Base-by-base conservation (phyloP, 2,888 invertebrate species). In the Agonopterix subpropinquella region DNA sequence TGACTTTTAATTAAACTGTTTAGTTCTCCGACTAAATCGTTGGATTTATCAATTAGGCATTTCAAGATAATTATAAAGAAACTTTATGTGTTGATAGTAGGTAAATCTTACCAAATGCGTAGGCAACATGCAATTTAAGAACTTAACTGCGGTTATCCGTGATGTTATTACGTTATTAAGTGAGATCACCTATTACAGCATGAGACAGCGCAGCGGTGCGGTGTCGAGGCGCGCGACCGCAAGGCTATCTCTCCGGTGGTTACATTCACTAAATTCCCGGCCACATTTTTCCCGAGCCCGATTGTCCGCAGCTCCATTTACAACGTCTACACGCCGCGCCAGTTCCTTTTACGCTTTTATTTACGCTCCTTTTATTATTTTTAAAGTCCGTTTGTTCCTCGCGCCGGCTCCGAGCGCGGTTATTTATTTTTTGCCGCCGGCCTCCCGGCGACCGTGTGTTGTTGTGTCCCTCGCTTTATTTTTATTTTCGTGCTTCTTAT, bases 331-430 rank as follows among this genome's bases (percentile, higher is more conserved):
- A 86, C 84, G 82, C 80, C 78, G 83, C 80, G 75, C 83, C 83
- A 84, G 87, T 84, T 85, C 85, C 87, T 86, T 87, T 86, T 85
- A 88, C 86, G 85, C 85, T 86, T 87, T 87, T 87, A 86, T 88
- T 87, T 88, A 86, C 85, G 83, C 80, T 85, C 81, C 82, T 86
- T 87, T 87, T 87, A 85, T 87, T 87, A 84, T 86, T 86, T 88
- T 84, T 80, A 83, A 84, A 86, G 83, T 84, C 82, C 83, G 85
- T 87, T 87, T 88, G 86, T 85, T 83, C 84, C 81, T 85, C 84
- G 83, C 83, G 80, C 82, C 77, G 84, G 83, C 84, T 83, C 80
- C 78, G 76, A 76, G 79, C 78, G 78, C 80, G 77, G 82, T 86
- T 85, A 80, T 85, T 85, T 87, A 83, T 87, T 88, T 87, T 84